Evolutionary conservation across 1,140 invertebrate species (phyloP).

Genomic region (Polypedilum vanderplanki): DNA sequence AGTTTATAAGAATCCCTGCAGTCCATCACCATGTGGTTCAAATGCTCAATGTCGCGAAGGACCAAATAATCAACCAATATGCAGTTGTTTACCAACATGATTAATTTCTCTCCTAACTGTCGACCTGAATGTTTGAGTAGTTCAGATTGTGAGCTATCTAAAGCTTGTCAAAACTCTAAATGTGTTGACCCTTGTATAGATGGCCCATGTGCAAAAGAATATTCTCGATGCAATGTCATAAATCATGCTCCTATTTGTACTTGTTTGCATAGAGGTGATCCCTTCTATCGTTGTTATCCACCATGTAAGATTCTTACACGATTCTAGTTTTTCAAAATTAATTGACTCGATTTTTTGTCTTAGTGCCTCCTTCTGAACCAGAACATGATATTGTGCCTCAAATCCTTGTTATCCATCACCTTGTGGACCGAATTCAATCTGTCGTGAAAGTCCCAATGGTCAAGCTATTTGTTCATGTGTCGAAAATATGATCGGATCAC

Average conservation of each 20-base stretch:
- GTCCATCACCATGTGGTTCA: conserved; percentile 54
- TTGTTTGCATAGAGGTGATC: no score
- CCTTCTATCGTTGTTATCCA: no score
- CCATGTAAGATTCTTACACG: no score
- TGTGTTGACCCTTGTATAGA: conserved; percentile 71
- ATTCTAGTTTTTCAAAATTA: no score
- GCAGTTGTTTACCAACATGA: conserved; percentile 62
- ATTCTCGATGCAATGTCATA: conserved; percentile 60
- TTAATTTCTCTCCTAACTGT: conserved; percentile 66
- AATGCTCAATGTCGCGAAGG: conserved; percentile 47
- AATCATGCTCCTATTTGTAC: conserved; percentile 68
- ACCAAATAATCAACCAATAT: conserved; percentile 51
- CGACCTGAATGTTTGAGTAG: conserved; percentile 63
- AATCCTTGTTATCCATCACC: conserved; percentile 72
- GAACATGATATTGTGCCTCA: no score
- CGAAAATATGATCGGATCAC: conserved; percentile 54
- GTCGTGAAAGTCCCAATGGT: conserved; percentile 53
- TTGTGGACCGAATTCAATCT: conserved; percentile 69
- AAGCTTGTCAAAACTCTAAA: no score
- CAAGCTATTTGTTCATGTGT: conserved; percentile 56
- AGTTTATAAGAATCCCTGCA: conserved; percentile 53
- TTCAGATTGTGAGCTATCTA: conserved; percentile 62
- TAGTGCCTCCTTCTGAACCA: no score
- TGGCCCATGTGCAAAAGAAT: conserved; percentile 69
- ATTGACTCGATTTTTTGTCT: conserved; percentile 56